These are phyloP conservation scores for Macropis europaea DNA, from an alignment of 2,888 invertebrate species.

Conservation along the genomic window DNA sequence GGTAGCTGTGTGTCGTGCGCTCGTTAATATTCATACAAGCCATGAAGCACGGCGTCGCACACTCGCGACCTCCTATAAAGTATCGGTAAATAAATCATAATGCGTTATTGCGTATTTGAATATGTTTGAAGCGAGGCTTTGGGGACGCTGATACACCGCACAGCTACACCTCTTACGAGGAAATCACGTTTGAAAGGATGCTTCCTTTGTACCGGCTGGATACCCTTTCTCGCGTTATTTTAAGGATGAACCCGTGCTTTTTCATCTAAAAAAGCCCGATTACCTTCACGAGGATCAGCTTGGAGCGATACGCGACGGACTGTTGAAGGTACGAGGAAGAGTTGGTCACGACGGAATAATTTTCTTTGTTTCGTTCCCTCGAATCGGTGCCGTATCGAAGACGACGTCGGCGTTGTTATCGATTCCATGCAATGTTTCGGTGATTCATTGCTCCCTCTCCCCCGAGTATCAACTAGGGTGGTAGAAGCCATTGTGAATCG, in stretches of 20 bases:
- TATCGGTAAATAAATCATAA: slow-evolving; percentile 76
- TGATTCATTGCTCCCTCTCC: slow-evolving; percentile 69
- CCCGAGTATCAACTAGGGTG: slow-evolving; percentile 50
- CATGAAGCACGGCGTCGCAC: slow-evolving; percentile 63
- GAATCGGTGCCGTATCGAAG: slow-evolving; percentile 34
- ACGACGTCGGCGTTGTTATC: slow-evolving; percentile 59
- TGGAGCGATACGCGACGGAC: too few species aligned
- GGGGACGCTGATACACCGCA: slow-evolving; percentile 26
- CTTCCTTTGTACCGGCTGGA: slow-evolving; percentile 2
- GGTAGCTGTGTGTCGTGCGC: slow-evolving; percentile 43
- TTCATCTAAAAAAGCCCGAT: not conserved
- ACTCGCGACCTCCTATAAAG: slow-evolving; percentile 63
- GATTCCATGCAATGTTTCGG: slow-evolving; percentile 68
- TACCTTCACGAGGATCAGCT: too few species aligned
- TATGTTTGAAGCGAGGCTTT: slow-evolving; percentile 68
- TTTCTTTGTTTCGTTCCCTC: too few species aligned
- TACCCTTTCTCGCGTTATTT: not conserved
- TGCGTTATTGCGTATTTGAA: slow-evolving; percentile 74
- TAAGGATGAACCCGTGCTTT: not conserved
- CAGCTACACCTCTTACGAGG: slow-evolving; percentile 7
- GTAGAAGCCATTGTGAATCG: slow-evolving; percentile 70
- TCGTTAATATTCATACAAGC: slow-evolving; percentile 76
- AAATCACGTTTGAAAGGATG: slow-evolving; percentile 4
- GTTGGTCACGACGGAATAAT: too few species aligned
- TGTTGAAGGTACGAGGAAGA: too few species aligned